These are phyloP conservation scores for Drosophila nannoptera DNA, from an alignment of 1,140 invertebrate species.

Conservation along the genomic window DNA sequence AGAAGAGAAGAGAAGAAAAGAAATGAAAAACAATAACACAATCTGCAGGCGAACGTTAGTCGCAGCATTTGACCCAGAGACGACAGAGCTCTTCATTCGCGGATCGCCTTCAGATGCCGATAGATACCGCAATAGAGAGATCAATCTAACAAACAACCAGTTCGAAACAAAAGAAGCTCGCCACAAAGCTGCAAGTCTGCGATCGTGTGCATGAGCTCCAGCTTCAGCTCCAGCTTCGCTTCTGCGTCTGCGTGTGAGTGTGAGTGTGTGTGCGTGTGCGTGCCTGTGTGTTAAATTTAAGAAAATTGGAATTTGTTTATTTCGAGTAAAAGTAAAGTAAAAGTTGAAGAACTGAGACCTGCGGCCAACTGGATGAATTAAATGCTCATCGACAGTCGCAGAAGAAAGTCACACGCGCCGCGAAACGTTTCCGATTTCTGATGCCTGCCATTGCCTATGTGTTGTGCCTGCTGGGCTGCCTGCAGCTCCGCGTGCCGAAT, in stretches of 20 bases:
- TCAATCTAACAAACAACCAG: slow-evolving; percentile 58
- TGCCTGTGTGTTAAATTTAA: slow-evolving; percentile 46
- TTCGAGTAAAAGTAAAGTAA: slow-evolving; percentile 62
- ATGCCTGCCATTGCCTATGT: slow-evolving; percentile 18
- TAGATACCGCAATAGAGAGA: slow-evolving; percentile 56
- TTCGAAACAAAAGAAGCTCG: slow-evolving; percentile 67
- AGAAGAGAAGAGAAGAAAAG: neutral
- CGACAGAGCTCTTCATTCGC: slow-evolving; percentile 21
- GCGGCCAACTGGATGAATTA: slow-evolving; percentile 48
- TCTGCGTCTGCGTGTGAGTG: slow-evolving; percentile 24
- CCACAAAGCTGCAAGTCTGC: slow-evolving; percentile 19
- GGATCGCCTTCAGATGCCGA: slow-evolving; percentile 11
- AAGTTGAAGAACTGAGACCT: slow-evolving; percentile 48
- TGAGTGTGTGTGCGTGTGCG: neutral
- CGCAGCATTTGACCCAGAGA: slow-evolving; percentile 47
- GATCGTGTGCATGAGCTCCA: slow-evolving; percentile 19
- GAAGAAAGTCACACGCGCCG: slow-evolving; percentile 54
- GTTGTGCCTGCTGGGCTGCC: slow-evolving; percentile 29
- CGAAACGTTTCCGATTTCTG: slow-evolving; percentile 8
- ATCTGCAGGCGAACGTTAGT: slow-evolving; percentile 34
- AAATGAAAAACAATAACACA: neutral
- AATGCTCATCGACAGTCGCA: slow-evolving; percentile 63
- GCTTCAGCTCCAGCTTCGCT: slow-evolving; percentile 18
- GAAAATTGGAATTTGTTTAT: slow-evolving; percentile 61
- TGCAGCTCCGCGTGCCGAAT: slow-evolving; percentile 34